Percentiles rank a stretch among this genome's conserved stretches.
These are phyloP conservation scores for Platycheirus rosarum DNA, from an alignment of 2,888 invertebrate genomes.

Conservation along the genomic window DNA sequence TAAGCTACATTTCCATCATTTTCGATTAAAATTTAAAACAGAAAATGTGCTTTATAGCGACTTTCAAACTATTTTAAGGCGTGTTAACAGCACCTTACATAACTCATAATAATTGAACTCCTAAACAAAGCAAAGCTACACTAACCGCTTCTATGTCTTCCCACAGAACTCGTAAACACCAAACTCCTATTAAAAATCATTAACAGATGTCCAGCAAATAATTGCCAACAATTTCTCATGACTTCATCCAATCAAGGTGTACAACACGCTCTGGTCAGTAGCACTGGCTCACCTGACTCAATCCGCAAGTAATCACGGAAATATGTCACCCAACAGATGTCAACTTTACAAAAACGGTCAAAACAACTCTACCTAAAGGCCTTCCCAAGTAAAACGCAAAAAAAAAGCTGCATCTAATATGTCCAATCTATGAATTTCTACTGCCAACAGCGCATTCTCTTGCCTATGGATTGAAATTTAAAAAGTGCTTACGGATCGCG, in stretches of 20 bases:
- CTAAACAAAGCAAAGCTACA: background rate
- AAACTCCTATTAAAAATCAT: constrained; percentile 8
- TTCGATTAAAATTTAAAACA: too few relatives aligned
- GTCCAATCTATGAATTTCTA: background rate
- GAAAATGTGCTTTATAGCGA: too few relatives aligned
- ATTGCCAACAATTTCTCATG: constrained; percentile 31
- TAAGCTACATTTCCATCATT: too few relatives aligned
- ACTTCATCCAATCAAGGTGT: constrained; percentile 54
- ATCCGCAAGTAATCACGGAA: constrained; percentile 61
- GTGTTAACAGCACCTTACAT: too few relatives aligned
- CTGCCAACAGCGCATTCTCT: constrained; percentile 44
- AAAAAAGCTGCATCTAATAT: constrained; percentile 20
- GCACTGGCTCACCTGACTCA: constrained; percentile 42
- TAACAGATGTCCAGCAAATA: constrained; percentile 25
- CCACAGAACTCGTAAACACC: background rate
- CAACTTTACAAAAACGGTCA: constrained; percentile 68
- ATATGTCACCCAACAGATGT: constrained; percentile 61
- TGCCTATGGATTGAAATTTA: constrained; percentile 4
- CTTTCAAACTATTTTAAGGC: too few relatives aligned
- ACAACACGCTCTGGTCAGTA: constrained; percentile 44
- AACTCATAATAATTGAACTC: background rate
- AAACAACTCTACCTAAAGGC: constrained; percentile 56
- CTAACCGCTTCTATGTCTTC: constrained; percentile 6
- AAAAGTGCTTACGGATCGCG: constrained; percentile 56
- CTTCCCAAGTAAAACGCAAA: background rate